phyloP scores from a whole-genome alignment of 2,797 vertebrate species.

The Enoplosus armatus region DNA sequence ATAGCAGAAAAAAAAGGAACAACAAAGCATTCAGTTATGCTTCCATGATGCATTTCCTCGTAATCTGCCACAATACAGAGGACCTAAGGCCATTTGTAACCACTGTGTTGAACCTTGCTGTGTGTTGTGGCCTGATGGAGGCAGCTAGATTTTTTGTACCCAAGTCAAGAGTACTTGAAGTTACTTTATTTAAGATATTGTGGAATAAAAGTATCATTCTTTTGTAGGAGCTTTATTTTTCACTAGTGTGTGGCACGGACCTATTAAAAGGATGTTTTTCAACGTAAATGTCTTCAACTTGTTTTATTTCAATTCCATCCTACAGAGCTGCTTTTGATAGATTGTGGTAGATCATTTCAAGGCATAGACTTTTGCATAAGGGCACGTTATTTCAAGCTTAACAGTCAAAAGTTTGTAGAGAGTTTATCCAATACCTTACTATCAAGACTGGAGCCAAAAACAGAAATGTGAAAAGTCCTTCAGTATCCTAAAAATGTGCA shows the following conservation, averaged over 20 bases:
- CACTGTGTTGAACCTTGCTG: conserved; percentile 97
- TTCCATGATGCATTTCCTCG: conserved; percentile 85
- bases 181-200: conserved; percentile 99
- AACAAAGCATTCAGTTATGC: conserved; percentile 85
- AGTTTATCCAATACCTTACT: background rate
- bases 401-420: background rate
- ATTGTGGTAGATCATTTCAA: background rate
- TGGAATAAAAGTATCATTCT: conserved; percentile 99
- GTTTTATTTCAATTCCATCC: conserved; percentile 68
- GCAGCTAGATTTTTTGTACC: conserved; percentile 99
- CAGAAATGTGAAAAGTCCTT: background rate
- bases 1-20: conserved; percentile 85
- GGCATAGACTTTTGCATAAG: background rate
- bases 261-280: conserved; percentile 99
- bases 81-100: conserved; percentile 94
- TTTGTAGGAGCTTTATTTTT: conserved; percentile 99
- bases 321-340: background rate
- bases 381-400: background rate
- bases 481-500: background rate
- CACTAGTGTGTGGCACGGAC: conserved; percentile 99
- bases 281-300: conserved; percentile 84
- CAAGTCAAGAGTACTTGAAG: conserved; percentile 99
- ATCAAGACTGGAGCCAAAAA: background rate
- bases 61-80: conserved; percentile 93
- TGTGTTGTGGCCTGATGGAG: conserved; percentile 97